Conservation (phyloP, 2,113 vertebrate species). For the Lontra canadensis region DNA sequence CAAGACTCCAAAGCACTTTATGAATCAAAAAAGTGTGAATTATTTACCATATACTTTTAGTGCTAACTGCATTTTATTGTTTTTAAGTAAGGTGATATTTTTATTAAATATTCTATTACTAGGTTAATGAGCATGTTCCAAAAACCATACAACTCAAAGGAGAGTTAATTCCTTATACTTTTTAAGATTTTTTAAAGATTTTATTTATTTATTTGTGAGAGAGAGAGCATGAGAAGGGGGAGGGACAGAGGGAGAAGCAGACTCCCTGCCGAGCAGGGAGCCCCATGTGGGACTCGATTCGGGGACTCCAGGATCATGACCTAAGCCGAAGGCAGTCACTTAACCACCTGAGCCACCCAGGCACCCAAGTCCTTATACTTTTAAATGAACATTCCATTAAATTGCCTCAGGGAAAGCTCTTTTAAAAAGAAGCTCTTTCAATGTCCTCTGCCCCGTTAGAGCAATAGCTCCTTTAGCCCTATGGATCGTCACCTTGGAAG, state of each 20-base stretch:
- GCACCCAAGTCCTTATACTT: neutral
- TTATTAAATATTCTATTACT: neutral
- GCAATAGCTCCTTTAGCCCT: neutral
- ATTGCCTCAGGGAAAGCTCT: neutral
- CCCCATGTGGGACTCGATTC: no score
- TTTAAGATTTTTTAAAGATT: neutral
- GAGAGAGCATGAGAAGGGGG: no score
- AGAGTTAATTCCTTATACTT: neutral
- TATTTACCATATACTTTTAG: neutral
- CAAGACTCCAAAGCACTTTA: conserved; percentile 31
- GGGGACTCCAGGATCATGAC: no score
- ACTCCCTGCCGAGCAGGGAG: no score
- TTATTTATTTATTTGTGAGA: no score
- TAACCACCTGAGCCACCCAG: no score
- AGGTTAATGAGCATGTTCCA: neutral
- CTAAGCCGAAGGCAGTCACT: no score
- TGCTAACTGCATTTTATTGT: conserved; percentile 12
- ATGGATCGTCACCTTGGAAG: neutral
- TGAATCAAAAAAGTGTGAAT: neutral
- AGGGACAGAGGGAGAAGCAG: no score
- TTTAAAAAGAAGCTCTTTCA: neutral
- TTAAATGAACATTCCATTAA: neutral
- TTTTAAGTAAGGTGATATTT: conserved; percentile 8
- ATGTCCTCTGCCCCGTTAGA: neutral
- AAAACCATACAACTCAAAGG: neutral